Evolutionary conservation across 2,888 invertebrate genomes (phyloP).

Genomic region (Apamea epomidion): DNA sequence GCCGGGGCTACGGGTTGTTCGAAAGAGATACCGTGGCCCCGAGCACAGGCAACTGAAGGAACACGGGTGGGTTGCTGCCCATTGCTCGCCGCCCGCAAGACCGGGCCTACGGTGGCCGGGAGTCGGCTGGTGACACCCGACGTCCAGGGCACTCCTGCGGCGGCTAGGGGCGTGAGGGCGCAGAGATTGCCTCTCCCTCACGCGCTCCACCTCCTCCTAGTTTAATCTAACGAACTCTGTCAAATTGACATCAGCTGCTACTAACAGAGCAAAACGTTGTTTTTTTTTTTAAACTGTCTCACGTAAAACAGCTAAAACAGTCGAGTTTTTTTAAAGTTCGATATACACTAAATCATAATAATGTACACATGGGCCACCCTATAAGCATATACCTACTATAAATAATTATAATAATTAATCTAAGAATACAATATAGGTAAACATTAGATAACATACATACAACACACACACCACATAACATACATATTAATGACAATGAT

Average conservation of each 20-base stretch:
- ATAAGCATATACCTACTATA: background rate
- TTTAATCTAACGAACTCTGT: constrained; percentile 43
- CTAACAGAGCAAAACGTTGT: background rate
- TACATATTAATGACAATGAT: constrained; percentile 31
- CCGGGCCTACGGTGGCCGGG: too few relatives aligned
- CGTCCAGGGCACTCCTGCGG: too few relatives aligned
- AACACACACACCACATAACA: background rate
- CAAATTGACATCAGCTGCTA: constrained; percentile 27
- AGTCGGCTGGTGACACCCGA: too few relatives aligned
- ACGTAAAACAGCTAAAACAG: background rate
- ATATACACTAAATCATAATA: background rate
- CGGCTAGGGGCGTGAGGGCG: too few relatives aligned
- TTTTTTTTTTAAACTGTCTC: background rate
- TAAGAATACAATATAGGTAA: background rate
- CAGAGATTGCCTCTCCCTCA: too few relatives aligned
- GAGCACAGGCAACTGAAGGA: too few relatives aligned
- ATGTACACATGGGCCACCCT: background rate
- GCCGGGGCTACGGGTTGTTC: too few relatives aligned
- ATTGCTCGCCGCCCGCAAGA: too few relatives aligned
- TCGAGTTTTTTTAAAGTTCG: background rate
- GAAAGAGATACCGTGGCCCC: too few relatives aligned
- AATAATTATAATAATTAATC: background rate
- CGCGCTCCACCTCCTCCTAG: background rate
- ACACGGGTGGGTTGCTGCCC: too few relatives aligned
- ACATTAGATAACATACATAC: constrained; percentile 16